phyloP scores from a whole-genome alignment of 2,797 vertebrate genomes.

The Phalanger gymnotis region DNA sequence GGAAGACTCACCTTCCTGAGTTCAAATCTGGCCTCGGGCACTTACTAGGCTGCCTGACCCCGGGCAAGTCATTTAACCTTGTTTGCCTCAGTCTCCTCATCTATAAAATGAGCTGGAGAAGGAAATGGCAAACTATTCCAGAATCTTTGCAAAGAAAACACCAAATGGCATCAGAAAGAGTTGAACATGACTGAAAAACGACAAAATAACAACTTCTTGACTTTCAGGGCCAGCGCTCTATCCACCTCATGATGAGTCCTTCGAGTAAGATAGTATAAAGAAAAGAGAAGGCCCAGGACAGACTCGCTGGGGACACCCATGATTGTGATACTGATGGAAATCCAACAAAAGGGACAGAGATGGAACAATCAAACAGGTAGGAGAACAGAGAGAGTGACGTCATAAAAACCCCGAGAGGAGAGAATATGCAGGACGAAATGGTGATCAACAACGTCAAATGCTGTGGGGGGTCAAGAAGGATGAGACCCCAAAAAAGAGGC shows the following conservation, averaged over 20 bases:
- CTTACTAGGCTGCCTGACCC: background rate
- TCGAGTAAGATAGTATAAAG: background rate
- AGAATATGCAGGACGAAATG: background rate
- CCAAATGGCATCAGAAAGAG: background rate
- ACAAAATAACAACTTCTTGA: background rate
- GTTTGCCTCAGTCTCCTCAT: background rate
- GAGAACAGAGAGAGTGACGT: background rate
- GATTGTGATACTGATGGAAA: background rate
- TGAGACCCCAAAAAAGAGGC: background rate
- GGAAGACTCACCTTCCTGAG: background rate
- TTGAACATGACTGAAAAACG: background rate
- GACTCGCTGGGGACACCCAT: background rate
- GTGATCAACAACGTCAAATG: background rate
- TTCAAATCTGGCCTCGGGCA: background rate
- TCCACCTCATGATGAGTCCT: background rate
- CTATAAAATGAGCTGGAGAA: background rate
- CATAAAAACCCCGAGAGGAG: background rate
- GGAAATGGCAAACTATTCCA: background rate
- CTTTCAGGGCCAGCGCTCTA: background rate
- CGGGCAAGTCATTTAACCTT: background rate
- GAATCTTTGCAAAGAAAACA: background rate
- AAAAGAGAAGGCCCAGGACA: background rate
- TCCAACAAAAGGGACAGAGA: background rate
- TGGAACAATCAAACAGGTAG: background rate
- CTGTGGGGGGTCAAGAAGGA: background rate